A percentile compares a stretch with the other conserved stretches of the same genome.
phyloP scores from a whole-genome alignment of 2,888 invertebrate genomes.

The Cheilosia scutellata region DNA sequence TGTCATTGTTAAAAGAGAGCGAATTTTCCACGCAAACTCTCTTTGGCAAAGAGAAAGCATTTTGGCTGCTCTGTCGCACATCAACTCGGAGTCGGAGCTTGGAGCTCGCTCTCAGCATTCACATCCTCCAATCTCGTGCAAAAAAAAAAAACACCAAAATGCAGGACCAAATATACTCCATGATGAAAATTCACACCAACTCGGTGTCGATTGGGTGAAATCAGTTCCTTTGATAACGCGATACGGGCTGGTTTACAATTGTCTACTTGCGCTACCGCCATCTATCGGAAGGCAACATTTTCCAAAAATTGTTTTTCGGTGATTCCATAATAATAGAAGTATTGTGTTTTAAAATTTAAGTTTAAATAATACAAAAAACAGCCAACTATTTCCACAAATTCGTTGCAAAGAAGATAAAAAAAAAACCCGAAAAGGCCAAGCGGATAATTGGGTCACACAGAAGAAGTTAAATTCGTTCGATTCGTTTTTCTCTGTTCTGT shows the following conservation, averaged over 20 bases:
- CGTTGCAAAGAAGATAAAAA: slow-evolving; percentile 3
- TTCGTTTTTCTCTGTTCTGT: slow-evolving; percentile 26
- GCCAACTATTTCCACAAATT: background rate
- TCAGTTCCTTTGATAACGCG: slow-evolving; percentile 76
- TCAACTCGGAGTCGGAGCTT: slow-evolving; percentile 27
- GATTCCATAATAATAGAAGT: background rate
- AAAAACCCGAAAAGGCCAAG: background rate
- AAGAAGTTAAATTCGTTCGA: slow-evolving; percentile 57
- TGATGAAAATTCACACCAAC: slow-evolving; percentile 74
- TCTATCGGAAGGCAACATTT: slow-evolving; percentile 48
- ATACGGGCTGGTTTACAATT: slow-evolving; percentile 70
- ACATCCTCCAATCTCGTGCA: slow-evolving; percentile 46
- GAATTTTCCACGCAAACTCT: slow-evolving; percentile 50
- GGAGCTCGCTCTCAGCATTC: slow-evolving; percentile 38
- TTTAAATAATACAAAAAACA: slow-evolving; percentile 15
- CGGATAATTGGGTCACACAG: slow-evolving; percentile 54
- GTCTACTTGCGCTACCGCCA: slow-evolving; percentile 66
- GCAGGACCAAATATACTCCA: slow-evolving; percentile 61
- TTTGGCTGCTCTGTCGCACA: slow-evolving; percentile 14
- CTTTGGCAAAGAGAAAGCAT: slow-evolving; percentile 44
- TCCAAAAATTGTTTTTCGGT: background rate
- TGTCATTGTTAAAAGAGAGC: slow-evolving; percentile 25
- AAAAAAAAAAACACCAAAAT: slow-evolving; percentile 25
- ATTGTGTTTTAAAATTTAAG: background rate
- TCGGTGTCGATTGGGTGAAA: slow-evolving; percentile 73